Percentiles rank a stretch among this genome's conserved stretches.
Conservation (phyloP, 2,888 invertebrate species). For the Folsomia manolachei region DNA sequence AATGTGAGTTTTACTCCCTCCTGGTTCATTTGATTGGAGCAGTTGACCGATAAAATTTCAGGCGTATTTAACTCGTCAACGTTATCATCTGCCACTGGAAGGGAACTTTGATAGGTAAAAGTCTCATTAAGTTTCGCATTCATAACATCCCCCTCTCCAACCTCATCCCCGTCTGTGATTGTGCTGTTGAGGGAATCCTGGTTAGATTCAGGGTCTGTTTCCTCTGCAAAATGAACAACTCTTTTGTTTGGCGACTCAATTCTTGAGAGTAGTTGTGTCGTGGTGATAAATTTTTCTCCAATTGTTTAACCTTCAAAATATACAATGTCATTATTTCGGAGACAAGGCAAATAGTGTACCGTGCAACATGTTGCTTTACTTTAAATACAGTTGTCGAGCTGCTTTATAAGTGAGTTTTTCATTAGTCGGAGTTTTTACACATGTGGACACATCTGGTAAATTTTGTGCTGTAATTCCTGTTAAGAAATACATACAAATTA, state of each 20-base stretch:
- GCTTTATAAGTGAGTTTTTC: slow-evolving; percentile 85
- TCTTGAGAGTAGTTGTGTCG: slow-evolving; percentile 72
- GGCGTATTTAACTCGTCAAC: not conserved
- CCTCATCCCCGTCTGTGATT: not conserved
- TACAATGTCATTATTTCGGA: too few species aligned
- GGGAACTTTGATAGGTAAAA: not conserved
- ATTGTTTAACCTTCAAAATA: slow-evolving; percentile 67
- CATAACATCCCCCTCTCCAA: not conserved
- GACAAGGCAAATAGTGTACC: too few species aligned
- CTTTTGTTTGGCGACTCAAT: slow-evolving; percentile 28
- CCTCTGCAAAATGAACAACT: not conserved
- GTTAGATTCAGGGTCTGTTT: not conserved
- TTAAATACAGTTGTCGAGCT: slow-evolving; percentile 81
- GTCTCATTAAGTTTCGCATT: not conserved
- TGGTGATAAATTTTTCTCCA: slow-evolving; percentile 82
- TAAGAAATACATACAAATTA: not conserved
- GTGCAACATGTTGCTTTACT: slow-evolving; percentile 56
- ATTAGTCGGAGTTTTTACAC: slow-evolving; percentile 77
- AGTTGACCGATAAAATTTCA: too few species aligned
- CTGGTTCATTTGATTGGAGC: too few species aligned
- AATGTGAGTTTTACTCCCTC: slow-evolving; percentile 40
- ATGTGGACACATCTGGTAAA: slow-evolving; percentile 70
- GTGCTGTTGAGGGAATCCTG: slow-evolving; percentile 11
- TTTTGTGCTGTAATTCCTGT: slow-evolving; percentile 70
- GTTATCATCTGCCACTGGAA: not conserved